Evolutionary conservation across 2,888 invertebrate species (phyloP).

Genomic region (Lasius fuliginosus): DNA sequence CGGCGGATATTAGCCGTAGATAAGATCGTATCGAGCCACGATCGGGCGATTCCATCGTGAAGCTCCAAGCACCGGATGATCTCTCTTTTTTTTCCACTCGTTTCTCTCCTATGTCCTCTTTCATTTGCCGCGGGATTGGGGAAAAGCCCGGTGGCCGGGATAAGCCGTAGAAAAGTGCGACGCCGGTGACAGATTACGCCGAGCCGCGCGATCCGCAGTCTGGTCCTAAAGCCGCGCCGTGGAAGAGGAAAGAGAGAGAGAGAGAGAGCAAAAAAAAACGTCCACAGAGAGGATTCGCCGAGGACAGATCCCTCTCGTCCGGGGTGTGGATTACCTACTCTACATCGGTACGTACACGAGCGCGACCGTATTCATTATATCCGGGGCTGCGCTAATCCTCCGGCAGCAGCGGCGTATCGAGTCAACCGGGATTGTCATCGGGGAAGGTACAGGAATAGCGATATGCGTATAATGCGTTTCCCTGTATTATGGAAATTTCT

Average conservation of each 20-base stretch:
- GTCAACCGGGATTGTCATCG: conserved; percentile 47
- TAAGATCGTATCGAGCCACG: conserved; percentile 37
- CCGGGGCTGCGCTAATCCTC: conserved; percentile 66
- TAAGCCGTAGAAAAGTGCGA: conserved; percentile 77
- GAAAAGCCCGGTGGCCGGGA: conserved; percentile 66
- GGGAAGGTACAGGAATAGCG: conserved; percentile 31
- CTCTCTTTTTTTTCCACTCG: conserved; percentile 47
- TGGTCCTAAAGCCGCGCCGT: conserved; percentile 69
- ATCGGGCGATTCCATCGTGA: conserved; percentile 33
- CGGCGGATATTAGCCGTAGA: conserved; percentile 43
- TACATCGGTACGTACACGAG: conserved; percentile 71
- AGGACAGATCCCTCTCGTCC: conserved; percentile 68
- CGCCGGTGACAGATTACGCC: conserved; percentile 77
- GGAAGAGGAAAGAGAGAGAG: conserved; percentile 62
- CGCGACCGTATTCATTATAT: conserved; percentile 75
- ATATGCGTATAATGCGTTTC: background rate
- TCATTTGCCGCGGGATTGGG: conserved; percentile 69
- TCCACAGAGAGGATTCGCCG: conserved; percentile 54
- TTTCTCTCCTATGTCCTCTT: conserved; percentile 36
- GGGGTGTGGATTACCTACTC: conserved; percentile 73
- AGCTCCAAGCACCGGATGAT: conserved; percentile 12
- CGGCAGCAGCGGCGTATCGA: conserved; percentile 56
- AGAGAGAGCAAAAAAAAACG: background rate
- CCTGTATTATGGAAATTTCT: conserved; percentile 1
- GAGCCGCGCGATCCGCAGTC: conserved; percentile 69